Evolutionary conservation across 2,113 vertebrate genomes (phyloP).

Genomic region (Miniopterus natalensis): DNA sequence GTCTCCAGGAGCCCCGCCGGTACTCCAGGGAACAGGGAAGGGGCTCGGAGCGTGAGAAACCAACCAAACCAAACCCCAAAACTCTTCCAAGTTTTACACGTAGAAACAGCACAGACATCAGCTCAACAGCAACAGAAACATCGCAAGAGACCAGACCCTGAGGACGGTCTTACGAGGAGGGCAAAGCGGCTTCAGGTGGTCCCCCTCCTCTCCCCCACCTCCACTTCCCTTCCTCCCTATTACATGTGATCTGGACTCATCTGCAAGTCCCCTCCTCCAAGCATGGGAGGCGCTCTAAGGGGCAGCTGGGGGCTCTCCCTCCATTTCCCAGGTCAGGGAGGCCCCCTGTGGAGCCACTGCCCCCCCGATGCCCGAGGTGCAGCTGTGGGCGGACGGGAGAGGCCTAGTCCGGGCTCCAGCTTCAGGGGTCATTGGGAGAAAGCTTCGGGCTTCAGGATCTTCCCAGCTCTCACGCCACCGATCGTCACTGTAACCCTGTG

Average conservation of each 20-base stretch:
- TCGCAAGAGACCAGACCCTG: not conserved
- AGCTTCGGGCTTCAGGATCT: not conserved
- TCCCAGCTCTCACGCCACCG: not conserved
- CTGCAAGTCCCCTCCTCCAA: not conserved
- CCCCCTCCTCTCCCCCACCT: accelerated
- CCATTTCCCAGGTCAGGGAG: not conserved
- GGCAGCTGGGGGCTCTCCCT: not conserved
- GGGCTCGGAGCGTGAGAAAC: not conserved
- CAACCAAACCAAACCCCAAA: not conserved
- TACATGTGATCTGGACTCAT: not conserved
- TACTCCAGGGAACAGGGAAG: not conserved
- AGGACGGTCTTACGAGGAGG: not conserved
- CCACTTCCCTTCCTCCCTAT: not conserved
- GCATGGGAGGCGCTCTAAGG: not conserved
- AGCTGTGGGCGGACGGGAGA: accelerated
- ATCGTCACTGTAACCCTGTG: too few species aligned
- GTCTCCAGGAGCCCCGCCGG: not conserved
- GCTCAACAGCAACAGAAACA: not conserved
- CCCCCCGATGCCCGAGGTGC: too few species aligned
- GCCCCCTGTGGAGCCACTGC: accelerated
- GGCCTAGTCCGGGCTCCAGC: not conserved
- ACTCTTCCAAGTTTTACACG: not conserved
- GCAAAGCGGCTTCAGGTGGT: not conserved
- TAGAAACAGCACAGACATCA: not conserved
- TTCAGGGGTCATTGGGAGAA: not conserved